Evolutionary conservation across 2,113 vertebrate genomes (phyloP), one percentile per base, ranked within the genome.

Genomic region (Cinclus mexicanus): DNA sequence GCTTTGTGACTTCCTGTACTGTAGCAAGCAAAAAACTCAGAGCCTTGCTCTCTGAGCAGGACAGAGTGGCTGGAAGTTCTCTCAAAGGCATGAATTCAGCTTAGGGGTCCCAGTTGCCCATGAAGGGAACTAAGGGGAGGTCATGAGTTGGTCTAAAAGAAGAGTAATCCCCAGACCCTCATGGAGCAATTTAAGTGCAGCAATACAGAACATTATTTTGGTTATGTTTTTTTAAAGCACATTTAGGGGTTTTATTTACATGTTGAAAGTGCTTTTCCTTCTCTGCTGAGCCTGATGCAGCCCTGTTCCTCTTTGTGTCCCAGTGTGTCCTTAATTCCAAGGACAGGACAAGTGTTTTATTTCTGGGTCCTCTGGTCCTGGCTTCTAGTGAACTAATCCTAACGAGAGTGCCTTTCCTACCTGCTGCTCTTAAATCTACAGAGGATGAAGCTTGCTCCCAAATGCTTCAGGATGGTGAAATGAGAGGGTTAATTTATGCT

Each of bases 401-500:
- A 28, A 41, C 0, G 0, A 14, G 17, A 37, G 14, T 72, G 33
- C 35, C 61, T 80, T 77, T 69, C 35, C 50, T 59, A 10, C 33
- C 46, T 44, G 21, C 60, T 82, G 31, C 60, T 78, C 24, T 78
- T 60, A 16, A 3, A 13, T 33, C 67, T 53, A 12, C 31, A 63
- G 37, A 55, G 39, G 37, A 33, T 72, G 47, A 20, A 74, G 14
- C 41, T 80, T 69, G 31, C 46, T 72, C 67, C 46, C 47, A 39
- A 31, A 12, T 67, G 46, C 53, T 77, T 83, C 41, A 42, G 49
- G 26, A n/a, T 59, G 63, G 42, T 89, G 50, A 77, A 72, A 35
- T 57, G 20, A 76, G 59, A 61, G 37, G 23, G 31, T 57, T 78
- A 31, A 65, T 84, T 75, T 57, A 29, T 69, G 55, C n/a, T 41